Evolutionary conservation across 2,113 vertebrate species (phyloP), one percentile per base, ranked within the genome.

Genomic region (Bos taurus): DNA sequence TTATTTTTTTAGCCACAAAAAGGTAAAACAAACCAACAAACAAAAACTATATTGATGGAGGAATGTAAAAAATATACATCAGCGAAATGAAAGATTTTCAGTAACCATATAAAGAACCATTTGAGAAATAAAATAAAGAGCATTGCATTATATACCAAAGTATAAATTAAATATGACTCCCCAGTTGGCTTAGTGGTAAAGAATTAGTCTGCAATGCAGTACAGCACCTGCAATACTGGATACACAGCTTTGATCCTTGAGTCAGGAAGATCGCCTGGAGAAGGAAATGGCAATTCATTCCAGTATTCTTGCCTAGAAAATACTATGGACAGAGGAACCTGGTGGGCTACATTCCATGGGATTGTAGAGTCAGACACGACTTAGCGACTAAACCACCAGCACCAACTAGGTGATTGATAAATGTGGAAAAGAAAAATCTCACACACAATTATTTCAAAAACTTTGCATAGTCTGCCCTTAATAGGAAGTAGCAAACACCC

Each of bases 121-220:
- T 77, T 62, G 28, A 59, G 52, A 26, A 77, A 43, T 26, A 36
- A 60, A 74, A 43, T 88, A 88, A 88, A 9, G 23, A 52, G 13
- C 6, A 62, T 50, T 62, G 16, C 1, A 26, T 86, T 91, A 46
- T 56, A 78, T n/a, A 15, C n/a, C 46, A 80, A 91, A 86, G 23
- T 14, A 48, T 57, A 59, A 60, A 19, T 30, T 59, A 85, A 85
- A 46, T 85, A 78, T 71, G 67, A 23, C 19, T 28, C 6, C 19
- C 5, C 2, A 0, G 0, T 10, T 40, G 19, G 2, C 19, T 40
- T 71, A 23, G 19, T 71, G 67, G n/a, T 40, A 71, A 40, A 40
- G n/a, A 40, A 71, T 40, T 40, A 71, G 2, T 21, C n/a, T 71
- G 67, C n/a, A 71, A 2, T 40, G 10, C 19, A 71, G 19, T 19